Percentiles rank a stretch among this genome's conserved stretches.
phyloP scores from a whole-genome alignment of 2,888 invertebrate species.

The Panopea generosa region DNA sequence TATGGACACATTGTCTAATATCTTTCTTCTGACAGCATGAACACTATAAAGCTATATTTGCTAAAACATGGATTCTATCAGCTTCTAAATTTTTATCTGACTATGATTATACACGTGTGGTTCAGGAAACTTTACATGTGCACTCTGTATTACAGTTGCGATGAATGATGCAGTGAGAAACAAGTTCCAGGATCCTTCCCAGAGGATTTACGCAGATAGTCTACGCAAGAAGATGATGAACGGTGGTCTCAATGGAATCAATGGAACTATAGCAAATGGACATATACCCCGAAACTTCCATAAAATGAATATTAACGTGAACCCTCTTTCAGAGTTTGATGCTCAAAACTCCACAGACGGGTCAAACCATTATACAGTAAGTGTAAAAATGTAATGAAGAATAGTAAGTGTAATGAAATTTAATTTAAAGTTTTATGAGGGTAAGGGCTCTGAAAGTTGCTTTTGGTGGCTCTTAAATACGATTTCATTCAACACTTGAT shows the following conservation, averaged over 20 bases:
- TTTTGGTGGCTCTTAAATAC: too few species aligned
- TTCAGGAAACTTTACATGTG: too few species aligned
- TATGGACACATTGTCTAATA: too few species aligned
- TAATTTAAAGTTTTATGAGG: too few species aligned
- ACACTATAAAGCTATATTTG: too few species aligned
- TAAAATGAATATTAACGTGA: conserved; percentile 77
- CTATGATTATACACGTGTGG: too few species aligned
- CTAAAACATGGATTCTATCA: too few species aligned
- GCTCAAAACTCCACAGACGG: conserved; percentile 49
- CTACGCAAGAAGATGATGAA: conserved; percentile 76
- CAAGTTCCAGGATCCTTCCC: conserved; percentile 76
- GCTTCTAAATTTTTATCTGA: too few species aligned
- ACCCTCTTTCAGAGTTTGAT: conserved; percentile 72
- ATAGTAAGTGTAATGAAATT: conserved; percentile 7
- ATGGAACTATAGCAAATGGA: conserved; percentile 73
- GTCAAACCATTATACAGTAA: conserved; percentile 57
- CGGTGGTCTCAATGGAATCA: conserved; percentile 67
- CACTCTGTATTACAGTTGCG: conserved; percentile 58
- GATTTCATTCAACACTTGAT: too few species aligned
- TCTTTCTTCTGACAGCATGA: too few species aligned
- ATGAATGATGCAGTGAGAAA: conserved; percentile 70
- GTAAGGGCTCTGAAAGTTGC: too few species aligned
- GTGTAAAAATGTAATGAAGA: conserved; percentile 30
- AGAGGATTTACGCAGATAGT: conserved; percentile 74
- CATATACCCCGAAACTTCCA: conserved; percentile 71